Evolutionary conservation across 2,113 vertebrate genomes (phyloP), one percentile per base, ranked within the genome.

Genomic region (Salvator merianae): DNA sequence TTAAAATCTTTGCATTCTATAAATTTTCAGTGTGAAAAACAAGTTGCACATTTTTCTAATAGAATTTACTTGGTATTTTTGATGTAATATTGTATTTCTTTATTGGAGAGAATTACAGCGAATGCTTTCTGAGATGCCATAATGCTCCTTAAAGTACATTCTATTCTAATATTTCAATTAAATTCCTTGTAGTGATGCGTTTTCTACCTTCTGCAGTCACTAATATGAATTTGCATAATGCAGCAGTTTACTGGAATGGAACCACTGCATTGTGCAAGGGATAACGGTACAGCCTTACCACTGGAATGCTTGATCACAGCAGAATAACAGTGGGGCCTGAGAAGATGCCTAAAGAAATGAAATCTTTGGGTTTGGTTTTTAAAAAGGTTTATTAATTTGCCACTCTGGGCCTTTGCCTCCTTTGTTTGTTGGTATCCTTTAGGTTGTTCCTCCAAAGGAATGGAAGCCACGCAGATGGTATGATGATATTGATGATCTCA

Each of bases 361-460:
- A 38, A 32, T 43, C 16, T 47, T 28, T 50, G 6, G 14, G 7
- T 66, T n/a, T 14, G 4, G 22, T 36, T 28, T 73, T 76, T 47
- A 22, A 3, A 12, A 63, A 28, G 13, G 38, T 82, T 53, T 34
- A 12, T 63, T 75, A 62, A 9, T 38, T 83, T 75, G 30, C 24
- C 32, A 36, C 73, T 84, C 62, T 81, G 38, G 84, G 14, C 8
- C 40, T 0, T 40, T 16, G 66, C 59, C n/a, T 26, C 78, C n/a
- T 66, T 34, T 82, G 55, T 55, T 26, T 73, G 30, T 12, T 90
- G 68, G 77, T 59, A 65, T 36, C 14, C 34, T 84, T 7, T 93
- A 99, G 98, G 97, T 99, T 5, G 95, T 99, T 81, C 98, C 98
- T 66, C 98, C 98, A 1, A 98, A 98, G 91, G 97, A 97, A 86